A percentile compares a stretch with the other conserved stretches of the same genome.
phyloP scores from a whole-genome alignment of 1,140 invertebrate genomes.

The Zaprionus ghesquierei region DNA sequence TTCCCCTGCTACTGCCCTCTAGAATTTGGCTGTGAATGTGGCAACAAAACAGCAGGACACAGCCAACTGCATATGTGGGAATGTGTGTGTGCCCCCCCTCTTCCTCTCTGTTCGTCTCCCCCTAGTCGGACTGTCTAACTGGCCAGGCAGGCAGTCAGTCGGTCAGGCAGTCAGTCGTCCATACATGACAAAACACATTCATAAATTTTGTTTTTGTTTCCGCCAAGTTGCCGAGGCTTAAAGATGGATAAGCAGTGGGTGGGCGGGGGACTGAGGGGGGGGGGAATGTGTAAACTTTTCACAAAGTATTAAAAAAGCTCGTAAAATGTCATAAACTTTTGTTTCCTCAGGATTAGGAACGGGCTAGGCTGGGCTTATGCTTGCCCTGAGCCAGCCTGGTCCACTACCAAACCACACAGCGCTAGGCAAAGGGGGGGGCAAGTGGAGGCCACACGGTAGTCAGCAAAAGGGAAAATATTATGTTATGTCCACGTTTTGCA shows the following conservation, averaged over 20 bases:
- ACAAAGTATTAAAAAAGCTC: conserved; percentile 67
- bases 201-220: conserved; percentile 60
- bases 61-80: conserved; percentile 2
- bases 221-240: conserved; percentile 45
- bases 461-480: conserved; percentile 42
- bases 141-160: background rate
- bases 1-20: background rate
- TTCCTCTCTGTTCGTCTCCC: background rate
- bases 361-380: background rate
- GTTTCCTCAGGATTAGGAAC: conserved; percentile 56
- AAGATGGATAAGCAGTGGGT: conserved; percentile 45
- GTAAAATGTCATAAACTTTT: conserved; percentile 68
- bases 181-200: conserved; percentile 57
- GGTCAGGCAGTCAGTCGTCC: conserved; percentile 28
- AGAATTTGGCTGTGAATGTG: background rate
- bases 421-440: background rate
- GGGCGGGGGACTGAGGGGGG: background rate
- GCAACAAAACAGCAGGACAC: conserved; percentile 2
- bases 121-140: background rate
- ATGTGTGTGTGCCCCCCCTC: background rate
- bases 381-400: background rate
- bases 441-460: background rate
- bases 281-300: conserved; percentile 55
- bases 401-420: conserved; percentile 25
- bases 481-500: conserved; percentile 46